Base-by-base conservation (phyloP, 2,888 invertebrate genomes). In the Ophion slaviceki region DNA sequence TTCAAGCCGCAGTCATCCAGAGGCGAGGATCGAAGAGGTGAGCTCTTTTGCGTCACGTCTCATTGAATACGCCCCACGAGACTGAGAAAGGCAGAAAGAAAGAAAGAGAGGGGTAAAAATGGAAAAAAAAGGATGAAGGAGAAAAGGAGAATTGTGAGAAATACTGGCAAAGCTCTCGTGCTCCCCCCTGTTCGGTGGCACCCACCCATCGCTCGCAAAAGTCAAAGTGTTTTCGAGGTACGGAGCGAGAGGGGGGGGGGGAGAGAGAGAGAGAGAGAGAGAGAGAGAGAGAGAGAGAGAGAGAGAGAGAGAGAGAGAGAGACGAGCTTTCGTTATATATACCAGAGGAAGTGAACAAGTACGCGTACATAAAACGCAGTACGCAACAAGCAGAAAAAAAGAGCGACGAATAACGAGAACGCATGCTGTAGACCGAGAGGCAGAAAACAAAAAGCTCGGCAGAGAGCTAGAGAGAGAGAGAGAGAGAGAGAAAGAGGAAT, bases 41-140 rank as follows among this genome's bases (percentile, higher is more conserved):
- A 75, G 47, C 66, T 61, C 76, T 77, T 82, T 82, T 68, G 82
- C 85, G 82, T 87, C 85, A 84, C 85, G 86, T 87, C 85, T 87
- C 84, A 87, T 87, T 85, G 86, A 86, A 86, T 85, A 80, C 83
- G 79, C 81, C 82, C 79, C 59, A n/a, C 72, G 61, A 20, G 67
- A 57, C 36, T 32, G 57, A 53, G 68, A 66, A 40, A 71, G 67
- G 64, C 62, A 66, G 76, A 71, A 59, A 45, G 78, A 8, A 14
- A 68, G 61, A 66, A 61, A 64, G 67, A 59, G 61, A 76, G 66
- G 14, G 17, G 28, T 47, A 70, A 11, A 24, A 28, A 57, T 20
- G 66, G 20, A 45, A 71, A 70, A 78, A 32, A 75, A 79, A 59
- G 28, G 72, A 53, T 11, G 45, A 53, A 66, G 64, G 72, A 74